Conservation (phyloP, 2,797 vertebrate species). For the Silurus aristotelis region DNA sequence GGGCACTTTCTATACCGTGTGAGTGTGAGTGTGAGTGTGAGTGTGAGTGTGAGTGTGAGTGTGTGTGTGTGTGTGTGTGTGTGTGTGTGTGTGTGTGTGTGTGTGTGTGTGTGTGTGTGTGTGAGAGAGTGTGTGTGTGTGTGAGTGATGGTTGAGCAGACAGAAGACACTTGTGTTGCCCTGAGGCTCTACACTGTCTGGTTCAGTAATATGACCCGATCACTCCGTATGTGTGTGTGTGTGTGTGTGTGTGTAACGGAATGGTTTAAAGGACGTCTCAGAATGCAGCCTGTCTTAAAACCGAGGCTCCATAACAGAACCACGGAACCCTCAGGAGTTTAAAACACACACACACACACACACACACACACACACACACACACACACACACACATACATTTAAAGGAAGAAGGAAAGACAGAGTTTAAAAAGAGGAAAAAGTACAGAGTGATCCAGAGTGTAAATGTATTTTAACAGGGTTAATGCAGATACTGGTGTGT, state of each 20-base stretch:
- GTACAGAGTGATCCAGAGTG: background rate
- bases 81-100: too few relatives aligned
- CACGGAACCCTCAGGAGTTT: slow-evolving; percentile 10
- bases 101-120: too few relatives aligned
- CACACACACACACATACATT: background rate
- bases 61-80: slow-evolving; percentile 1
- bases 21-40: background rate
- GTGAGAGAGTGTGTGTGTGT: background rate
- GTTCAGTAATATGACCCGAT: slow-evolving; percentile 47
- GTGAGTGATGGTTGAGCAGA: slow-evolving; percentile 23
- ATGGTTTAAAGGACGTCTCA: slow-evolving; percentile 13
- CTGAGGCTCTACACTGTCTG: slow-evolving; percentile 18
- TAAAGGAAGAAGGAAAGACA: background rate
- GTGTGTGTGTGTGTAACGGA: background rate
- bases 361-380: slow-evolving; percentile 1
- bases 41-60: slow-evolving; percentile 24
- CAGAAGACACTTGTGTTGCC: slow-evolving; percentile 33
- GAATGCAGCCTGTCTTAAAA: slow-evolving; percentile 28
- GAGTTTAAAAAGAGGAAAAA: background rate
- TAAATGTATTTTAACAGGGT: background rate
- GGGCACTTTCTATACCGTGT: background rate
- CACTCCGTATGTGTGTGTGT: slow-evolving; percentile 34
- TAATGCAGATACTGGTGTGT: too few relatives aligned
- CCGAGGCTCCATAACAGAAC: slow-evolving; percentile 13
- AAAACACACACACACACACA: background rate